Percentiles rank a stretch among this genome's conserved stretches.
Conservation (phyloP, 92 coral and sea anemone species). For the Meandrina meandrites region DNA sequence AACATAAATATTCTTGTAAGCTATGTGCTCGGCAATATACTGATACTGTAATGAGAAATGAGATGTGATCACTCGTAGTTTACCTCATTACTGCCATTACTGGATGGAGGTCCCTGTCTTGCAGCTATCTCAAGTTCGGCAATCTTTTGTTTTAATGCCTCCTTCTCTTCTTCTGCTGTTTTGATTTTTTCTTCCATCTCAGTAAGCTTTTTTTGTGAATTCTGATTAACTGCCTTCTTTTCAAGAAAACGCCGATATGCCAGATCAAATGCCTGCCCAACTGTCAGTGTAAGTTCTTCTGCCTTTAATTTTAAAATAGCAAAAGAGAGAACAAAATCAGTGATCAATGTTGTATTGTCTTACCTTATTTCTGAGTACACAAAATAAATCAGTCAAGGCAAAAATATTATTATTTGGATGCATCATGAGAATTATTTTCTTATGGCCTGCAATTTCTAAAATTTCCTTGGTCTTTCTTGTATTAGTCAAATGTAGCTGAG, state of each 20-base stretch:
- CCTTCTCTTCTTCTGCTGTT: conserved; percentile 90
- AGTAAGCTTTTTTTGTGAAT: conserved; percentile 41
- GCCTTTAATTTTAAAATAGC: conserved; percentile 60
- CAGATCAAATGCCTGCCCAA: conserved; percentile 97
- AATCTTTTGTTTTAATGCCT: conserved; percentile 78
- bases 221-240: conserved; percentile 65
- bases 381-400: background rate
- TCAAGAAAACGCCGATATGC: conserved; percentile 90
- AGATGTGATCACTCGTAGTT: background rate
- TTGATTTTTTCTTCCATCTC: conserved; percentile 81
- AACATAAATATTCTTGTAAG: no score
- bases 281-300: conserved; percentile 90
- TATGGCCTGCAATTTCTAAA: no score
- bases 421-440: no score
- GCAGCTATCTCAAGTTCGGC: conserved; percentile 78
- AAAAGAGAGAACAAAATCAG: background rate
- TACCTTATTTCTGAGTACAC: no score
- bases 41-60: background rate
- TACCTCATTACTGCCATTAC: conserved; percentile 40
- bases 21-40: no score
- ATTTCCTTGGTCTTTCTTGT: no score
- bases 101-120: conserved; percentile 3
- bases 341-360: no score
- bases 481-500: no score
- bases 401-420: background rate